phyloP scores from a whole-genome alignment of 2,113 vertebrate genomes.

The Anarhynchus alexandrinus region DNA sequence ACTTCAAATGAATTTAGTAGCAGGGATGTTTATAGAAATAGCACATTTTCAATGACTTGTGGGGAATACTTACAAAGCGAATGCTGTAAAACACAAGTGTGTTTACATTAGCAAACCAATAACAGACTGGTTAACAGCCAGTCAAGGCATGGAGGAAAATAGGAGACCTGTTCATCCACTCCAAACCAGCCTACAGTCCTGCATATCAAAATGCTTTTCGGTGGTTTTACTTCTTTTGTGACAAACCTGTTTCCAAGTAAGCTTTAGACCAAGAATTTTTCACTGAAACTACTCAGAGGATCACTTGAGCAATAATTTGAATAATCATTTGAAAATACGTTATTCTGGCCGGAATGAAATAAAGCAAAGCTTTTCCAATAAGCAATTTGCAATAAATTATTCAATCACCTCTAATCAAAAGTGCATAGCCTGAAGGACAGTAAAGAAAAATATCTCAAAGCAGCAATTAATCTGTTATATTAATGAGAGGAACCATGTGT shows the following conservation, averaged over 20 bases:
- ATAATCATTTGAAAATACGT: neutral
- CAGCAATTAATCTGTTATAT: neutral
- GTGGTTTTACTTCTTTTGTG: neutral
- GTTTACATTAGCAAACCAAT: constrained; percentile 38
- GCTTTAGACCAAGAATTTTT: neutral
- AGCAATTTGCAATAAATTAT: neutral
- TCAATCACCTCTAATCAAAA: constrained; percentile 12
- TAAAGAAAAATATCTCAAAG: constrained; percentile 4
- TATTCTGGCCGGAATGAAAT: neutral
- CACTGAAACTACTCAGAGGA: neutral
- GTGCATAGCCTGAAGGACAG: neutral
- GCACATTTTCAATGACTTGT: constrained; percentile 52
- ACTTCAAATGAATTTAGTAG: constrained; percentile 55
- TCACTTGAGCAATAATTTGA: neutral
- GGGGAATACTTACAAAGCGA: constrained; percentile 46
- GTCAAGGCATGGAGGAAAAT: neutral
- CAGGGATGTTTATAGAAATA: constrained; percentile 56
- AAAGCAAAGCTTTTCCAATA: neutral
- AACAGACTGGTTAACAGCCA: constrained; percentile 38
- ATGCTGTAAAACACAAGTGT: constrained; percentile 55
- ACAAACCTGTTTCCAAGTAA: neutral
- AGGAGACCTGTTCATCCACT: constrained; percentile 1
- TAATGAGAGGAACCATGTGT: neutral
- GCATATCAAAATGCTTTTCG: neutral
- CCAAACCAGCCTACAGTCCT: neutral